A percentile compares a stretch with the other conserved stretches of the same genome.
These are phyloP conservation scores for Mobula birostris DNA, from an alignment of 2,113 vertebrate genomes.

Conservation along the genomic window DNA sequence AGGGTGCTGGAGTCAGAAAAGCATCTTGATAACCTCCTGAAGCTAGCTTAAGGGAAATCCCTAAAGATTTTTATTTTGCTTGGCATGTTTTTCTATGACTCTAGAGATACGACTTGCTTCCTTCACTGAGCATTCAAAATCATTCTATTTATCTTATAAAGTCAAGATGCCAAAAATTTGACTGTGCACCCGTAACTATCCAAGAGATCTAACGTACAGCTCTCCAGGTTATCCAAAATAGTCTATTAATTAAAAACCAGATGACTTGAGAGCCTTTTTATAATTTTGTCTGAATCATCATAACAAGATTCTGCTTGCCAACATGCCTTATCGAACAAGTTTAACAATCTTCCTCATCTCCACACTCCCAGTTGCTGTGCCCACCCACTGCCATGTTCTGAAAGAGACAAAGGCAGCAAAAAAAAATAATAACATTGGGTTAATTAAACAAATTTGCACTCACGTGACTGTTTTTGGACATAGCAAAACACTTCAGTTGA, in stretches of 20 bases:
- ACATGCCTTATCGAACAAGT: too few relatives aligned
- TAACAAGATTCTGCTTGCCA: not conserved
- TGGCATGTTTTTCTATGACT: too few relatives aligned
- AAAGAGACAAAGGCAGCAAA: not conserved
- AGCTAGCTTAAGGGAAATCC: too few relatives aligned
- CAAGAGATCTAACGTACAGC: not conserved
- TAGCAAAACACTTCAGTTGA: too few relatives aligned
- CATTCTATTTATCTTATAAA: not conserved
- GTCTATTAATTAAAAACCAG: not conserved
- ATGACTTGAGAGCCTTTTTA: not conserved
- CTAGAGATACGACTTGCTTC: not conserved
- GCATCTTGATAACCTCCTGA: too few relatives aligned
- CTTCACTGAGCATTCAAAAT: not conserved
- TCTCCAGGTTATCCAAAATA: not conserved
- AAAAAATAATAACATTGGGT: not conserved
- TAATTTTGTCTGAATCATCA: not conserved
- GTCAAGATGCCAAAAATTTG: not conserved
- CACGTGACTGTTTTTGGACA: too few relatives aligned
- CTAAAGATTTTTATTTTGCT: too few relatives aligned
- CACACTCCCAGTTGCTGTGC: too few relatives aligned
- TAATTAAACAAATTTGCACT: too few relatives aligned
- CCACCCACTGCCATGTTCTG: not conserved
- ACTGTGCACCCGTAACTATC: not conserved
- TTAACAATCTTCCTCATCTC: too few relatives aligned
- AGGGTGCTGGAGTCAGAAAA: too few relatives aligned